These are phyloP conservation scores for Sapajus apella DNA, from an alignment of 2,113 vertebrate species.

Conservation along the genomic window DNA sequence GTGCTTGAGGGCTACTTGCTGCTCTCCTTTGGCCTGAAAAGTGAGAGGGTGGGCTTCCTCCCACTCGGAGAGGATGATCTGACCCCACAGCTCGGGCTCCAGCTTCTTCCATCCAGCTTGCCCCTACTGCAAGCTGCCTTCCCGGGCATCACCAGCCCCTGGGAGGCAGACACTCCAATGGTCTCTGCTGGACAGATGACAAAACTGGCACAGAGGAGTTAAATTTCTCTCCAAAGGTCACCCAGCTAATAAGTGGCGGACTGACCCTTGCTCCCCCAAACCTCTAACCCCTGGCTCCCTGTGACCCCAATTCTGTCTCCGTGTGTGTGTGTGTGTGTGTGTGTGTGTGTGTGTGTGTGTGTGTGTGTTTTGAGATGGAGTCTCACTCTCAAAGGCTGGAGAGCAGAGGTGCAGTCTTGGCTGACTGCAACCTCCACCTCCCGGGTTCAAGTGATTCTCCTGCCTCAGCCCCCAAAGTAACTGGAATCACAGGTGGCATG, in stretches of 20 bases:
- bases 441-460: too few relatives aligned
- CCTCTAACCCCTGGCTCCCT: not conserved
- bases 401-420: too few relatives aligned
- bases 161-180: not conserved
- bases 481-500: too few relatives aligned
- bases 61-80: not conserved
- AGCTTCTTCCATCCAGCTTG: not conserved
- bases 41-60: not conserved
- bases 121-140: not conserved
- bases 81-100: not conserved
- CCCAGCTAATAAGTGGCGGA: not conserved
- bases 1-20: not conserved
- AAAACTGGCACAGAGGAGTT: not conserved
- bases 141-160: fast-evolving
- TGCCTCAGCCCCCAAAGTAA: too few relatives aligned
- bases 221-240: not conserved
- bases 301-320: not conserved
- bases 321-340: not conserved
- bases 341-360: not conserved
- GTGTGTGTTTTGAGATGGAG: not conserved
- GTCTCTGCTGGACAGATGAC: not conserved
- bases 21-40: not conserved
- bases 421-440: too few relatives aligned
- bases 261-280: not conserved
- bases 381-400: too few relatives aligned